Evolutionary conservation across 2,888 invertebrate species (phyloP).

Genomic region (Drosophila borborema): DNA sequence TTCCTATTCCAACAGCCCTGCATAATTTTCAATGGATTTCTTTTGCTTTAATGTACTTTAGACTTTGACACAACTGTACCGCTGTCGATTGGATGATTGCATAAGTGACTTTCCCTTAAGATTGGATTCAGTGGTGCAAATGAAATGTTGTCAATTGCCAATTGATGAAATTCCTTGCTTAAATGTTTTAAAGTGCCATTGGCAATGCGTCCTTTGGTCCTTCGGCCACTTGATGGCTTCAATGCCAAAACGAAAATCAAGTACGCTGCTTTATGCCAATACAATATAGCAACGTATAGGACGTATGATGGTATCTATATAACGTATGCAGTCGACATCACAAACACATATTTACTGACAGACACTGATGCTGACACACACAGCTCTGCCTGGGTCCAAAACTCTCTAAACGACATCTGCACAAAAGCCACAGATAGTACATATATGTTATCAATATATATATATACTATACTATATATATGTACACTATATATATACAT

Average conservation of each 20-base stretch:
- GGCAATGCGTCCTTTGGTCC: slow-evolving; percentile 29
- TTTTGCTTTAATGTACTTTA: too few species aligned
- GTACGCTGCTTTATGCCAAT: slow-evolving; percentile 34
- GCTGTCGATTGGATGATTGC: not conserved
- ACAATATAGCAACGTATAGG: slow-evolving; percentile 16
- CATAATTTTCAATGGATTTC: not conserved
- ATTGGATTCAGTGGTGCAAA: slow-evolving; percentile 4
- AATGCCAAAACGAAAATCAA: slow-evolving; percentile 38
- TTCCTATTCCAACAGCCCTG: not conserved
- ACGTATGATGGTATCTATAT: slow-evolving; percentile 7
- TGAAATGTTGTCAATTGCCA: slow-evolving; percentile 7
- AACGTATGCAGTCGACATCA: not conserved
- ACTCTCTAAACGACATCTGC: slow-evolving; percentile 21
- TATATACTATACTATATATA: not conserved
- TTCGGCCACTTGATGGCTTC: slow-evolving; percentile 32
- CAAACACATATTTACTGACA: slow-evolving; percentile 1
- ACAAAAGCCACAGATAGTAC: slow-evolving; percentile 20
- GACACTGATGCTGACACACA: slow-evolving; percentile 39
- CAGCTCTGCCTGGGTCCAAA: slow-evolving; percentile 27
- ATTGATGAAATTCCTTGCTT: not conserved
- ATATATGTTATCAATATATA: slow-evolving; percentile 1
- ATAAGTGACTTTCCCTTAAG: slow-evolving; percentile 1
- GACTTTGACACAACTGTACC: slow-evolving; percentile 1
- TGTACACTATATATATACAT: slow-evolving; percentile 1
- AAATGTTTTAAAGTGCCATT: slow-evolving; percentile 27